phyloP scores from a whole-genome alignment of 1,140 invertebrate species.

The Trachymyrmex cornetzi region DNA sequence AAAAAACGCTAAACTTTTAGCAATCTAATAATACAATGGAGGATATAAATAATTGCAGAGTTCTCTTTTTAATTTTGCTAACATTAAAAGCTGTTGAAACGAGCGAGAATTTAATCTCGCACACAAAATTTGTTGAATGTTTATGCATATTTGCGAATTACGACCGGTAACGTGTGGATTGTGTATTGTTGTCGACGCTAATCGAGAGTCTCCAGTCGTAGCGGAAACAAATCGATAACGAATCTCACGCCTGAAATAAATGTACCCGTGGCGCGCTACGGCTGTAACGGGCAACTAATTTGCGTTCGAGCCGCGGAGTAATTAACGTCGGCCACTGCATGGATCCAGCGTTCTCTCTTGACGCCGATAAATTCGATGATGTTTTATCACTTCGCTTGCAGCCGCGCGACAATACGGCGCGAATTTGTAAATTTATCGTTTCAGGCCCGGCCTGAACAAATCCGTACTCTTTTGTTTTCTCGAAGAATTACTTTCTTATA shows the following conservation, averaged over 20 bases:
- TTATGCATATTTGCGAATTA: constrained; percentile 22
- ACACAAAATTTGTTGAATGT: not conserved
- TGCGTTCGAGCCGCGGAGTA: constrained; percentile 54
- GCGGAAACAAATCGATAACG: constrained; percentile 54
- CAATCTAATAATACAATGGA: not conserved
- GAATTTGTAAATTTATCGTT: constrained; percentile 27
- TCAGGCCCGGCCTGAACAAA: not conserved
- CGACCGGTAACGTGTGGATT: not conserved
- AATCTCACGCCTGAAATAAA: constrained; percentile 51
- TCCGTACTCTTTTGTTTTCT: not conserved
- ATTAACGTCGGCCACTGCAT: constrained; percentile 57
- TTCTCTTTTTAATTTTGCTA: not conserved
- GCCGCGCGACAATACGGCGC: constrained; percentile 28
- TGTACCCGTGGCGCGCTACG: constrained; percentile 37
- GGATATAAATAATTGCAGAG: not conserved
- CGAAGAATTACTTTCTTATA: not conserved
- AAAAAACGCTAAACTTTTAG: not conserved
- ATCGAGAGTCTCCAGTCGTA: constrained; percentile 18
- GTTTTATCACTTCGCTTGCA: constrained; percentile 35
- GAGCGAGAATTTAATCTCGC: not conserved
- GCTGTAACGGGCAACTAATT: constrained; percentile 54
- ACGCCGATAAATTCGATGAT: constrained; percentile 50
- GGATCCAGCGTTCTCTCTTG: constrained; percentile 19
- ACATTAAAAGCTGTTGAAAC: not conserved
- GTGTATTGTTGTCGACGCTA: not conserved